These are phyloP conservation scores for Colius striatus DNA, from an alignment of 2,113 vertebrate genomes.

Conservation along the genomic window DNA sequence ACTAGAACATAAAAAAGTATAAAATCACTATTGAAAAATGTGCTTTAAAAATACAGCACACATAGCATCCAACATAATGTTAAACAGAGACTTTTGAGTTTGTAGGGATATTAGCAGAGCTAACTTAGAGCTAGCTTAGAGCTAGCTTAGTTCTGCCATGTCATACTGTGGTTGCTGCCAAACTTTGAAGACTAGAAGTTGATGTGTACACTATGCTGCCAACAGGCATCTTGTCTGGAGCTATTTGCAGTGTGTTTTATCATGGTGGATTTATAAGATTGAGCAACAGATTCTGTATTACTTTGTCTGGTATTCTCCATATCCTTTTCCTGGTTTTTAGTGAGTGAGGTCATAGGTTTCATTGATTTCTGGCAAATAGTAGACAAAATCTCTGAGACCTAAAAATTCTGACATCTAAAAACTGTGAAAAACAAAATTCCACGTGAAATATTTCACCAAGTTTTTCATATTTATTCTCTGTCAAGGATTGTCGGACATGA, in stretches of 20 bases:
- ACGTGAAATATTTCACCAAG: not conserved
- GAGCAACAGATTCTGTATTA: not conserved
- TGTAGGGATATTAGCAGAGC: not conserved
- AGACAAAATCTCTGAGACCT: not conserved
- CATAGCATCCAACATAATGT: not conserved
- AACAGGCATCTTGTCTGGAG: not conserved
- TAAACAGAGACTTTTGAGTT: not conserved
- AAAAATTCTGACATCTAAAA: not conserved
- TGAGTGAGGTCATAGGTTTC: not conserved
- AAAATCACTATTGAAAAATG: not conserved
- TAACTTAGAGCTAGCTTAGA: too few species aligned
- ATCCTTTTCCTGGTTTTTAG: not conserved
- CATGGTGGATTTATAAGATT: not conserved
- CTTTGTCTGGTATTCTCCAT: not conserved
- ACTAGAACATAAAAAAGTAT: not conserved
- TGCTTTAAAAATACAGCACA: not conserved
- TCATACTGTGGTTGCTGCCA: not conserved
- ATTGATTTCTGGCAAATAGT: not conserved
- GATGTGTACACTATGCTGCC: not conserved
- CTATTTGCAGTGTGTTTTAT: not conserved
- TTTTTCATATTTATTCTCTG: not conserved
- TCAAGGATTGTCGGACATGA: not conserved
- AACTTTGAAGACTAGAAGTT: not conserved
- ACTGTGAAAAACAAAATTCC: not conserved
- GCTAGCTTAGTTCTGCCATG: not conserved